Evolutionary conservation across 2,113 vertebrate species (phyloP).

Genomic region (Syngnathus scovelli): DNA sequence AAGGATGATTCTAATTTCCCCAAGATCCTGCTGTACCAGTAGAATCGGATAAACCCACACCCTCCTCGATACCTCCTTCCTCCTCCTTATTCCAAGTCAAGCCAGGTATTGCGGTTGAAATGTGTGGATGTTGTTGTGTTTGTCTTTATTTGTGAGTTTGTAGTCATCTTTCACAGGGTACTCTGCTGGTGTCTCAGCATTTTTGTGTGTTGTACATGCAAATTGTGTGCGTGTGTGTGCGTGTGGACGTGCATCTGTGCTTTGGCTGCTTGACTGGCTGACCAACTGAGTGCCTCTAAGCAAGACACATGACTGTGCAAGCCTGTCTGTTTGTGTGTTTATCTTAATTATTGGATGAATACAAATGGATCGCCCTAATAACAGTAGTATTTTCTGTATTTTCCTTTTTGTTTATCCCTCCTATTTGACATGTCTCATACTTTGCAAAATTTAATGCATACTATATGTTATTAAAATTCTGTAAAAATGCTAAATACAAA

Average conservation of each 20-base stretch:
- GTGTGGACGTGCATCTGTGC: slow-evolving; percentile 5
- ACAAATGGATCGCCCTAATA: background rate
- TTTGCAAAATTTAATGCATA: background rate
- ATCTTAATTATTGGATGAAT: slow-evolving; percentile 33
- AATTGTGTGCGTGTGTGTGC: background rate
- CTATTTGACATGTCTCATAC: background rate
- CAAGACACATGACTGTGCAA: slow-evolving; percentile 49
- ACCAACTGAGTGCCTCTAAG: slow-evolving; percentile 47
- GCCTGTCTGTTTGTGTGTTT: slow-evolving; percentile 32
- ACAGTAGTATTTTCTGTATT: background rate
- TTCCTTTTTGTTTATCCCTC: background rate
- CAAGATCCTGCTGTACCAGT: too few relatives aligned
- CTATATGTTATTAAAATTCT: background rate
- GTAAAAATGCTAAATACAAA: too few relatives aligned
- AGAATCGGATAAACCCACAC: too few relatives aligned
- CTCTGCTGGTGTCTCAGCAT: background rate
- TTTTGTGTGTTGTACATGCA: background rate
- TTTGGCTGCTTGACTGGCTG: slow-evolving; percentile 49
- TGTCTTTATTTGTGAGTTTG: too few relatives aligned
- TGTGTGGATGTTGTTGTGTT: too few relatives aligned
- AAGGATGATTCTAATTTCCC: too few relatives aligned
- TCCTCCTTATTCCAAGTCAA: too few relatives aligned
- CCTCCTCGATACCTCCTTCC: too few relatives aligned
- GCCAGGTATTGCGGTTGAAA: too few relatives aligned
- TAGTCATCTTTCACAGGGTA: too few relatives aligned